These are phyloP conservation scores for Chesias legatella DNA, from an alignment of 2,888 invertebrate species.

Conservation along the genomic window DNA sequence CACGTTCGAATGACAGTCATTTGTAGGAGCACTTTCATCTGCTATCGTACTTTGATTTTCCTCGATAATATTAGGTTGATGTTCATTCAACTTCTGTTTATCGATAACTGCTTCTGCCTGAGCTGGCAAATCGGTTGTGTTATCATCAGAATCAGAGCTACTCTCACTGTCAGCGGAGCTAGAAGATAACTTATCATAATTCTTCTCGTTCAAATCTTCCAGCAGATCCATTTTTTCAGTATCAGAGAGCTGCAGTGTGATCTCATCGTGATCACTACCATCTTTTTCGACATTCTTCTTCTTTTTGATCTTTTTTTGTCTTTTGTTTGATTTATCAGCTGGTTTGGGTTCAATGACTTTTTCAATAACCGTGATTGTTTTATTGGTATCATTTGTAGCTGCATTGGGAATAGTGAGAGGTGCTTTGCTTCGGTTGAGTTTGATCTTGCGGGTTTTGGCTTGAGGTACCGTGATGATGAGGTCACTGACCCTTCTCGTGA, in stretches of 20 bases:
- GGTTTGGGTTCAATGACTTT: too few relatives aligned
- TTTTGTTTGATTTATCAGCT: constrained; percentile 34
- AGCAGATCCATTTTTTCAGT: constrained; percentile 73
- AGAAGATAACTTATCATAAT: constrained; percentile 41
- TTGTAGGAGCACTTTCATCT: background rate
- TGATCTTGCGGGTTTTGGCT: constrained; percentile 58
- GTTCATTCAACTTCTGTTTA: background rate
- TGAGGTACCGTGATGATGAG: constrained; percentile 63
- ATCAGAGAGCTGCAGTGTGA: constrained; percentile 69
- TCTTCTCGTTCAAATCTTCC: constrained; percentile 62
- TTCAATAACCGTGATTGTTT: too few relatives aligned
- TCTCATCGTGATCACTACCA: constrained; percentile 65
- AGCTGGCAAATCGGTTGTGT: background rate
- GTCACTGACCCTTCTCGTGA: constrained; percentile 54
- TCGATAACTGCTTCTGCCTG: too few relatives aligned
- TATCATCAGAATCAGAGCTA: constrained; percentile 36
- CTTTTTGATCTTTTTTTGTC: constrained; percentile 52
- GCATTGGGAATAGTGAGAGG: constrained; percentile 19
- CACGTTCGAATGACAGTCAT: background rate
- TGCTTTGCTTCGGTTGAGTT: constrained; percentile 57
- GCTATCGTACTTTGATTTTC: background rate
- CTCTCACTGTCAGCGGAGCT: constrained; percentile 30
- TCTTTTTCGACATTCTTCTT: constrained; percentile 47
- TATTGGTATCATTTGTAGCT: background rate
- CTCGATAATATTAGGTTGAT: background rate